Evolutionary conservation across 2,113 vertebrate genomes (phyloP).

Genomic region (Pseudopodoces humilis): DNA sequence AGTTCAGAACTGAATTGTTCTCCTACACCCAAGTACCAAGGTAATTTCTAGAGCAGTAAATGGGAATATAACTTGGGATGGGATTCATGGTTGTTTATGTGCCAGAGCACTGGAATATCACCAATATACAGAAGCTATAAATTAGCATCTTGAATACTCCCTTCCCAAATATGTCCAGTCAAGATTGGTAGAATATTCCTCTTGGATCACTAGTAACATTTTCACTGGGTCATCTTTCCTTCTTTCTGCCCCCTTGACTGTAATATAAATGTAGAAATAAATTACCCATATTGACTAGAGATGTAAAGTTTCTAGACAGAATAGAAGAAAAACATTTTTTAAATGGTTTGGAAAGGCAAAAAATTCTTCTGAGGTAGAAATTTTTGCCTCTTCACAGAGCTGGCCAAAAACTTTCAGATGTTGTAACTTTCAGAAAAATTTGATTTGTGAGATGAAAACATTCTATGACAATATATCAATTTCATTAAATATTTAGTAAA

Average conservation of each 20-base stretch:
- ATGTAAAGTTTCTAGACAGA: not conserved
- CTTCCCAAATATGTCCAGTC: not conserved
- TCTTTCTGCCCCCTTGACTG: not conserved
- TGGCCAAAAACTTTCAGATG: not conserved
- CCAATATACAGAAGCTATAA: not conserved
- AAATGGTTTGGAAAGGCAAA: not conserved
- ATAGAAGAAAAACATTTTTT: not conserved
- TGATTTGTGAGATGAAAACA: not conserved
- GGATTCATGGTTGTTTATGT: not conserved
- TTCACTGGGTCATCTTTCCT: not conserved
- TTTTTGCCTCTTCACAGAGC: not conserved
- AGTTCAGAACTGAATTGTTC: not conserved
- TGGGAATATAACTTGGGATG: not conserved
- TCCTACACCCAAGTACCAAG: not conserved
- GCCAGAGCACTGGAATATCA: not conserved
- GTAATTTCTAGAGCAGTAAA: conserved; percentile 8
- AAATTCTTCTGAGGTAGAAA: not conserved
- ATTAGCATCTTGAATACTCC: not conserved
- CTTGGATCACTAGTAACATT: not conserved
- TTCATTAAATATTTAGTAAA: conserved; percentile 16
- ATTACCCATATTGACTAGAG: not conserved
- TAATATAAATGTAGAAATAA: conserved; percentile 6
- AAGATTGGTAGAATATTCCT: not conserved
- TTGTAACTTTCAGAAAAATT: not conserved
- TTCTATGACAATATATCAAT: not conserved